Conservation (phyloP, 2,797 vertebrate species). For the Coluber constrictor region DNA sequence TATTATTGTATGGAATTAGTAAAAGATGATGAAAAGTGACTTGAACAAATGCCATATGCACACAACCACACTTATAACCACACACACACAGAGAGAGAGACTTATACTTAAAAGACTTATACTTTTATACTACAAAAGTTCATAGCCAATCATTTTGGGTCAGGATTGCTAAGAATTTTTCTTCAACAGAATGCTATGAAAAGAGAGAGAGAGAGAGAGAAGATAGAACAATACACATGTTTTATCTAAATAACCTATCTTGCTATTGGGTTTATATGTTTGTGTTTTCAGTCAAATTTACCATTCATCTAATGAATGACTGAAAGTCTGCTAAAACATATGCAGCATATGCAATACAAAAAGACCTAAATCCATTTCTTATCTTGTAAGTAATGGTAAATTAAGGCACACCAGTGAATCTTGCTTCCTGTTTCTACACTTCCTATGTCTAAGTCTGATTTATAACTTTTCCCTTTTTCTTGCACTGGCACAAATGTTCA, state of each 20-base stretch:
- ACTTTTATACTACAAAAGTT: conserved; percentile 26
- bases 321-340: conserved; percentile 12
- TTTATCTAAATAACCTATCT: neutral
- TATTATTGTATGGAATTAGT: conserved; percentile 34
- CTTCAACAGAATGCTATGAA: neutral
- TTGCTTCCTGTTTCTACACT: neutral
- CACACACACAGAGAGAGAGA: too few relatives aligned
- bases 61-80: neutral
- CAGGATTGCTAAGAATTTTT: conserved; percentile 6
- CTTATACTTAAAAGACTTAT: neutral
- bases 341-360: neutral
- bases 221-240: neutral
- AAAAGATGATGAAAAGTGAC: conserved; percentile 32
- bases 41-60: conserved; percentile 37
- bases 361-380: neutral
- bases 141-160: neutral
- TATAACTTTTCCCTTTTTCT: neutral
- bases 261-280: neutral
- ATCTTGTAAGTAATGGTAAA: neutral
- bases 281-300: conserved; percentile 32
- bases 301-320: neutral
- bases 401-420: neutral
- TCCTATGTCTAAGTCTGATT: neutral
- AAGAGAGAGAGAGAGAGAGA: neutral
- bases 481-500: neutral